Base-by-base conservation (phyloP, 1,140 invertebrate genomes). In the Piezodorus guildinii region DNA sequence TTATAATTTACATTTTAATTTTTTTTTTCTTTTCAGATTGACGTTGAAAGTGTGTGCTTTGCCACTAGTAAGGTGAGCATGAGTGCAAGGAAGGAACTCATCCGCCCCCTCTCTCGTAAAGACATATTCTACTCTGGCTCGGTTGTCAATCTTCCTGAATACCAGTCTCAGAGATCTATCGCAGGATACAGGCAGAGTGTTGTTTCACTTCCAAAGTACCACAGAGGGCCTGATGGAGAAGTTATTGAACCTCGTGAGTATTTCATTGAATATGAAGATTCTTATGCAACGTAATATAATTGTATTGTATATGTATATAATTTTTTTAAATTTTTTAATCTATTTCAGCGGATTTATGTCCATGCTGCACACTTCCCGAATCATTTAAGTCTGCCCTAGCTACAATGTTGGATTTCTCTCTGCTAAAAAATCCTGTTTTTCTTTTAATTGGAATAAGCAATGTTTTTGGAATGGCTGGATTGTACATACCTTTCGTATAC, bases 81-180 rank as follows among this genome's bases (percentile, higher is more conserved):
- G 16, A 73, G 77, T 8, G 67, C 68, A 34, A 62, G 68, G 5
- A 78, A 78, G 63, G 85, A 85, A 70, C 80, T 95, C 76, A 86
- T 95, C 17, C 82, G 94, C 17, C 96, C 96, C 2, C 76, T 99
- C 74, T 96, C 94, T 8, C 80, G 94, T 51, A 96, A 96, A 76
- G 96, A 98, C 75, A 96, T 98, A 68, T 98, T 99, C 78, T 99
- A 98, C 77, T 93, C 94, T 15, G 95, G 96, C 25, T 94, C 91
- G 27, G 86, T 97, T 9, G 79, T 88, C 30, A 90, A 96, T 77
- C 78, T 97, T 60, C 91, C 90, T 0, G 89, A 96, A 75, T 96
- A 87, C 75, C 90, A 94, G 72, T 91, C 88, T 62, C 92, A 95
- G 74, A 92, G 91, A 69, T 92, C 92, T 10, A 77, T 97, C n/a